A percentile compares a stretch with the other conserved stretches of the same genome.
Conservation (phyloP, 1,140 invertebrate species). For the Drosophila simulans region DNA sequence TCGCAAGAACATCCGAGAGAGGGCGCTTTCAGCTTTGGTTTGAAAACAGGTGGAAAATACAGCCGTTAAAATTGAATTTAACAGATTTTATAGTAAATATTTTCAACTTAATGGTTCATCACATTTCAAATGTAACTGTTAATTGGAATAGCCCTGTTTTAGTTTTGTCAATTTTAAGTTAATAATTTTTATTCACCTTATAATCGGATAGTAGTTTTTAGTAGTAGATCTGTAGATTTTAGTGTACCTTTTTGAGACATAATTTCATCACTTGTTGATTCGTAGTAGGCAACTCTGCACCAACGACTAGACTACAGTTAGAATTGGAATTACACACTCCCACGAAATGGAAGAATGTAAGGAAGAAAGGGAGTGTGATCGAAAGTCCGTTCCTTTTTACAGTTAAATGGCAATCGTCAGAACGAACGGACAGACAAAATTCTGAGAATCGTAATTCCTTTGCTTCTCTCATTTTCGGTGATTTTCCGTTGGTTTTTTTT, state of each 20-base stretch:
- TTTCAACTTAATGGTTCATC: too few relatives aligned
- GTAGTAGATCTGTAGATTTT: too few relatives aligned
- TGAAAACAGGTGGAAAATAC: neutral
- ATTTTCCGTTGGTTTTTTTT: constrained; percentile 16
- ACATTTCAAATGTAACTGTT: too few relatives aligned
- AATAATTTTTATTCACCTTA: too few relatives aligned
- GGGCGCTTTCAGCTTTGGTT: constrained; percentile 3
- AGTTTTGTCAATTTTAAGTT: too few relatives aligned
- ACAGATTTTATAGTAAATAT: too few relatives aligned
- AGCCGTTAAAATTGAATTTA: too few relatives aligned
- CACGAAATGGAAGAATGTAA: neutral
- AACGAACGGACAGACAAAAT: constrained; percentile 15
- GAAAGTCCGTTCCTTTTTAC: constrained; percentile 19
- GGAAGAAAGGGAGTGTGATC: neutral
- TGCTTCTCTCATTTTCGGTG: neutral
- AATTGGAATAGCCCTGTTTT: too few relatives aligned
- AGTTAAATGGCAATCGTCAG: constrained; percentile 25
- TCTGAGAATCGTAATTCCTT: neutral
- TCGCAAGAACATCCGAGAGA: neutral
- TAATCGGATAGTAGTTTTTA: too few relatives aligned
- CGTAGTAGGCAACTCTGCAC: neutral
- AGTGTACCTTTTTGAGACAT: too few relatives aligned
- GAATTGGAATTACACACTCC: neutral
- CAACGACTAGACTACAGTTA: neutral
- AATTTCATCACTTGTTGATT: neutral